Evolutionary conservation across 1,140 invertebrate genomes (phyloP), one percentile per base, ranked within the genome.

Genomic region (Vollenhovia emeryi): DNA sequence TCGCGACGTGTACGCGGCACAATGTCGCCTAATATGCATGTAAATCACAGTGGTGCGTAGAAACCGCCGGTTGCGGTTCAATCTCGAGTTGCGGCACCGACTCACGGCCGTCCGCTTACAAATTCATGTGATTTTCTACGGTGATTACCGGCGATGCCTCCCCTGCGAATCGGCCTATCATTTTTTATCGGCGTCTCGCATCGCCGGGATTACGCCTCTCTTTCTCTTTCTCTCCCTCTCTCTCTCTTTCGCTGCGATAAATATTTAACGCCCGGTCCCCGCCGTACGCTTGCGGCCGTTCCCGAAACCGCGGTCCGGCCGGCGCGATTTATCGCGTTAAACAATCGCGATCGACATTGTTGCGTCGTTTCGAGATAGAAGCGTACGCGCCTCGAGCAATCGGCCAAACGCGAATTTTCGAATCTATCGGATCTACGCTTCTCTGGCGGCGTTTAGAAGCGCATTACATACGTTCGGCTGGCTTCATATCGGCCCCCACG

Each of bases 381-480:
- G 76, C 87, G 73, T 86, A 88, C 79, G 27, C 71, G 69, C 68
- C 87, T 76, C 68, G 86, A 79, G 86, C 82, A 87, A 68, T 66
- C 50, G 52, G 59, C 52, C 55, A 64, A 76, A 86, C 74, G 87
- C 89, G 76, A 89, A 89, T 90, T 90, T 90, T 85, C 88, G 85
- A 82, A 87, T 89, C 88, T 87, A 66, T 66, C 82, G 86, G 82
- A 89, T 89, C 74, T 64, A 57, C 48, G 84, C 55, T 73, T 73
- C 66, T 71, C 68, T 71, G 73, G 21, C 68, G 57, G 36, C 68
- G 85, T 84, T 85, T 86, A 87, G 82, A 86, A 73, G 69, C 89
- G 86, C 82, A 85, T 90, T 90, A 90, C 86, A 82, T 62, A 89
- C 89, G 89, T 89, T 89, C 64, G 80, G 71, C 73, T 89, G 88